Evolutionary conservation across 2,797 vertebrate genomes (phyloP), one percentile per base, ranked within the genome.

Genomic region (Pangasius sanitwongsei): DNA sequence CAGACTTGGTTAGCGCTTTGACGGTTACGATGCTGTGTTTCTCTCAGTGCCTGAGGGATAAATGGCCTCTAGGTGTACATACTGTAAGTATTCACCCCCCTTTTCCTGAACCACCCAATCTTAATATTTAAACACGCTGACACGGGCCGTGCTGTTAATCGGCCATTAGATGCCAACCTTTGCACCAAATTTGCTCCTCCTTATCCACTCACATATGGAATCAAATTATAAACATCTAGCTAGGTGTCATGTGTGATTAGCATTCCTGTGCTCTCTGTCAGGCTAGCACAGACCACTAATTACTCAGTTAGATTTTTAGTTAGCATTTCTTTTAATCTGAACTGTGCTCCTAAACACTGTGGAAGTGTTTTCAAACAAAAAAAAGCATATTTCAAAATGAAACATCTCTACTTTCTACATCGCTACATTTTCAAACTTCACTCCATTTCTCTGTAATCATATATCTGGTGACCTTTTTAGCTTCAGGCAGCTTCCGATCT

Each of bases 61-160:
- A 92, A 92, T 92, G 91, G 90, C 92, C 92, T 90, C 87, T 90
- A 92, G 92, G 92, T 92, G 90, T 90, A 86, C 88, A 91, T 91
- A 44, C 41, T 44, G 41, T 44, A 90, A 86, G 88, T 75, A 89
- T 88, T 88, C 72, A 81, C 89, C 70, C 86, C 83, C 34, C 55
- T 16, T 50, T 16, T 6, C 11, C 41, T 59, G 41, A 9, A 80
- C 50, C 89, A 69, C 82, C 15, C 81, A 84, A 87, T 86, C 87
- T 90, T 87, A 90, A 89, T 77, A 85, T 90, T 89, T 90, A 88
- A 87, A 89, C 87, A 90, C 72, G 82, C 90, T 87, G 85, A 90
- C 48, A 57, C 83, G 59, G 55, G 87, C 74, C 86, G 61, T n/a
- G 23, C 88, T 72, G 86, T 77, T 89, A 88, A 90, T 89, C 77